A percentile compares a stretch with the other conserved stretches of the same genome.
Evolutionary conservation across 2,113 vertebrate species (phyloP).

Genomic region (Aegypius monachus): DNA sequence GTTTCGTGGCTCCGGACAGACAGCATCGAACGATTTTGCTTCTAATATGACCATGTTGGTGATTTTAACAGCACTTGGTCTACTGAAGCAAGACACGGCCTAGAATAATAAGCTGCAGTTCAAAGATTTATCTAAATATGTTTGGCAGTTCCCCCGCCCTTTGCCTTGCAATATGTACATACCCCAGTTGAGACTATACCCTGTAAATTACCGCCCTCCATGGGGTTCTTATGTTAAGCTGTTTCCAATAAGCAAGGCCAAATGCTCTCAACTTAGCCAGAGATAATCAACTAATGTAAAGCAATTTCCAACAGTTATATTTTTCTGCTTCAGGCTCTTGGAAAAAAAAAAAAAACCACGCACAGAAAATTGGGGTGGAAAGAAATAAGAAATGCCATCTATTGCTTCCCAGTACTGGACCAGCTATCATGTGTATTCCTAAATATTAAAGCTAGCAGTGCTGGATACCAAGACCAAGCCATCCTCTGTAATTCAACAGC

Average conservation of each 20-base stretch:
- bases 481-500: neutral
- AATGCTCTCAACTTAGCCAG: conserved; percentile 40
- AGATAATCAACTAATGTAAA: conserved; percentile 53
- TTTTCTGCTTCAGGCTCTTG: conserved; percentile 12
- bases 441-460: neutral
- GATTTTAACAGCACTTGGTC: conserved; percentile 34
- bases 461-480: neutral
- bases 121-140: conserved; percentile 29
- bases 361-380: neutral
- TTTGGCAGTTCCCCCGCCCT: neutral
- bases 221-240: conserved; percentile 9
- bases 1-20: neutral
- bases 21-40: conserved; percentile 2
- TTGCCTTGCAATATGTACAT: neutral
- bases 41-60: neutral
- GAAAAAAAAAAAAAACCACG: neutral
- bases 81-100: neutral
- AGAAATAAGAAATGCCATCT: neutral
- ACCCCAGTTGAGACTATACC: neutral
- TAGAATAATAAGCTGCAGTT: conserved; percentile 33
- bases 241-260: conserved; percentile 38
- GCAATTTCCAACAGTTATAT: conserved; percentile 25
- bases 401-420: neutral
- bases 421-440: neutral
- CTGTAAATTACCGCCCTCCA: conserved; percentile 14